Base-by-base conservation (phyloP, 2,888 invertebrate species). In the Pasiphila rectangulata region DNA sequence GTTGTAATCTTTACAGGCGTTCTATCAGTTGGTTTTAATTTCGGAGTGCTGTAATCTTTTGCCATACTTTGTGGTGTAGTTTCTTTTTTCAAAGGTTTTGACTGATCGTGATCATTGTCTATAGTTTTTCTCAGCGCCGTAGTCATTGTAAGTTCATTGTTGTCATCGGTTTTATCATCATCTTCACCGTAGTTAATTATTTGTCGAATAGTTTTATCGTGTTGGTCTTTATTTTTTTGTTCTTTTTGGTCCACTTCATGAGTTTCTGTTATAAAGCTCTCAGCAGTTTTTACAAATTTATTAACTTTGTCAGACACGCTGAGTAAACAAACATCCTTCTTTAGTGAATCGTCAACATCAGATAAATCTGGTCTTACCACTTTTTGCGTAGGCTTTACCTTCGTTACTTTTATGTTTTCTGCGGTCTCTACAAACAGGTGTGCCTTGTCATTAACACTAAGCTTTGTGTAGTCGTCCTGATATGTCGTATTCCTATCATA, bases 401-500 rank as follows among this genome's bases (percentile, higher is more conserved):
- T 83, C 3, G 83, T 68, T 24, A 75, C 71, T 35, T 90, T 90
- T 0, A 89, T 72, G 52, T 86, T 90, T 67, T 92, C 92, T 12
- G 92, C 91, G 1, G 91, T 91, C 62, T 90, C 90, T 9, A 92
- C 80, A 61, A 93, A 93, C 36, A 91, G 88, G 56, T 90, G 90
- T 12, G 93, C 92, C 69, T 93, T 93, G 54, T 92, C 92, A 45
- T 92, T 92, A 1, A 93, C 92, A 61, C 91, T 92, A 16, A 92
- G 68, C 62, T 85, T 88, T 6, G 88, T 86, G 34, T 85, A 87
- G 53, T 84, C 81, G 63, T 88, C 88, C 44, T 79, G 81, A 56
- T 86, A 87, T 29, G 89, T 71, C 10, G 91, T 92, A 34, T 83
- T 69, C 47, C 85, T 90, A 52, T 92, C 92, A 60, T 90, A 88